Evolutionary conservation across 2,888 invertebrate species (phyloP), one percentile per base, ranked within the genome.

Genomic region (Polymixis lichenea): DNA sequence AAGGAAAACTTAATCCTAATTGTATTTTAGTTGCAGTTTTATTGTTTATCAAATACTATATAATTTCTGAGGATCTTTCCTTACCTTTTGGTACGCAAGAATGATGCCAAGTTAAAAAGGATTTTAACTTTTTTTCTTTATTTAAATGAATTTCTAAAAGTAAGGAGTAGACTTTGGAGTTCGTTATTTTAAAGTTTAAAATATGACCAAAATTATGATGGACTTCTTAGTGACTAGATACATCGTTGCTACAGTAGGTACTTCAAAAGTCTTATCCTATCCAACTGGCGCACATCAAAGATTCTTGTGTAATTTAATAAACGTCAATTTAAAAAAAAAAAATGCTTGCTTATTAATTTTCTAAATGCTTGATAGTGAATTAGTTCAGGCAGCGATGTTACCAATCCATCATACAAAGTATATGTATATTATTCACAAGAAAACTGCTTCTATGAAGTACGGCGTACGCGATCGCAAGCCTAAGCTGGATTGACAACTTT

Each of bases 381-480:
- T 67, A 83, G 68, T 88, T 87, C 77, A 77, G 82, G 62, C 58
- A 75, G 67, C 80, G 87, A 90, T 84, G 88, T 86, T 92, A 91
- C 91, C 82, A 77, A 91, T 92, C 84, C 80, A 89, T 91, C 91
- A 89, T 87, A 88, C 76, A 79, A 67, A 85, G 78, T 84, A 83
- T 79, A 85, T 87, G 81, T 84, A 87, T 90, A 89, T 90, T 91
- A 90, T 90, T 90, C 87, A 69, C 75, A 82, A 86, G 86, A 88
- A 90, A 91, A 92, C 89, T 91, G 87, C 87, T 92, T 92, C 91
- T 86, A 84, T 89, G 90, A 92, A 92, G 88, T 89, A 90, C 85
- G 87, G 22, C 87, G 86, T 89, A 86, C 77, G 83, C 87, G 87
- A 89, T 85, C 77, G 83, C 86, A 80, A 81, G 82, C 84, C 86